Conservation (phyloP, 2,797 vertebrate genomes). For the Thalassophryne amazonica region DNA sequence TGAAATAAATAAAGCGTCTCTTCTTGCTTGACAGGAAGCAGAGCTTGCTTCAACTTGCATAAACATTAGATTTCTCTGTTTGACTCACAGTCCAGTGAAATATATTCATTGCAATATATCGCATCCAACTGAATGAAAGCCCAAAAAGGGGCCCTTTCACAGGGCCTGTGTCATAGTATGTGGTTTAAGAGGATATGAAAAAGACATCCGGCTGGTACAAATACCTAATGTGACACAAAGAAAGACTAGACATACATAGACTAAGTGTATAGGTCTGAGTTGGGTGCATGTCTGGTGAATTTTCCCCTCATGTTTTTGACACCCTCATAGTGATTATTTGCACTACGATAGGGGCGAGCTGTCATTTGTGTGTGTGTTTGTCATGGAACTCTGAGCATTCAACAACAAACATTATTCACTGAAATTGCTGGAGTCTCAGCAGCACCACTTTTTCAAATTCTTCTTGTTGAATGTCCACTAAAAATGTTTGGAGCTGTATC, state of each 20-base stretch:
- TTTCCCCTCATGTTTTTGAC: conserved; percentile 5
- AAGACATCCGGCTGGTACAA: conserved; percentile 31
- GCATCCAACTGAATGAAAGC: too few species aligned
- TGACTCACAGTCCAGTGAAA: too few species aligned
- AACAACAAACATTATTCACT: conserved; percentile 22
- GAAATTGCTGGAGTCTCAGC: neutral
- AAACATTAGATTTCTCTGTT: too few species aligned
- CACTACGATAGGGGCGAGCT: conserved; percentile 18
- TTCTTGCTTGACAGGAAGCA: too few species aligned
- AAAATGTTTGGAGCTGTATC: neutral
- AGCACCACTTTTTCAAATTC: neutral
- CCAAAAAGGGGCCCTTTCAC: too few species aligned
- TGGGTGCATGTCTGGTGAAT: neutral
- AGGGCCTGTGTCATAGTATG: too few species aligned
- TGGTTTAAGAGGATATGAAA: too few species aligned
- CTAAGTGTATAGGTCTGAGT: conserved; percentile 17
- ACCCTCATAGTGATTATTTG: conserved; percentile 30
- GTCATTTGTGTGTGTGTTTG: conserved; percentile 3
- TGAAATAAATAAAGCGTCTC: too few species aligned
- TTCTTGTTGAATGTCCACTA: neutral
- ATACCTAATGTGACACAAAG: conserved; percentile 39
- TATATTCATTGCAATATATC: too few species aligned
- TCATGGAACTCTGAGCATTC: conserved; percentile 10
- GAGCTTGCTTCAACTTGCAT: too few species aligned
- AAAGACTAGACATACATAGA: conserved; percentile 12